Evolutionary conservation across 2,113 vertebrate genomes (phyloP), one percentile per base, ranked within the genome.

Genomic region (Perca flavescens): DNA sequence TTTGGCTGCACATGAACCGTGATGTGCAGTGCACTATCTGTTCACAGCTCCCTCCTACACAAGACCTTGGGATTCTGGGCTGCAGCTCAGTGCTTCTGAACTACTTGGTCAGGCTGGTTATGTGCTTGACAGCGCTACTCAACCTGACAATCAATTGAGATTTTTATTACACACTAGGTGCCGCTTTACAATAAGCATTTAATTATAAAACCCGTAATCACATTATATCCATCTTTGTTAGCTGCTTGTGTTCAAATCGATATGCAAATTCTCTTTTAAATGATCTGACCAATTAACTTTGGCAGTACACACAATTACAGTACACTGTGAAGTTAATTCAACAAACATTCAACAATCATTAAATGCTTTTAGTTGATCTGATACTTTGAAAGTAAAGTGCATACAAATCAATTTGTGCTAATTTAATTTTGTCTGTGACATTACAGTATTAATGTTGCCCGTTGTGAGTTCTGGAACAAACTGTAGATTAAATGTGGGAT

Each of bases 21-120:
- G 90, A 90, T 85, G 70, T 82, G 82, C 70, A 40, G 72, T 8
- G 68, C 70, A 28, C 77, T 78, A 31, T 82, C 75, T 63, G 87
- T 74, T 90, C 88, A 86, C 88, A 72, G 88, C 87, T 90, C 62
- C 83, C 91, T 89, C 92, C 92, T 91, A 91, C 90, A 90, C 90
- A 83, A 69, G 78, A 86, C 89, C 86, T 79, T 78, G 87, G 73
- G 80, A 87, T 89, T 83, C 83, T 84, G 80, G 31, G 87, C 74
- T 61, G 70, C 79, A 72, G 77, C 85, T 75, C 66, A 31, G 50
- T 52, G 69, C 65, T 79, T 80, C 70, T 82, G 50, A 87, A 80
- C 62, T 70, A 25, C 76, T 83, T 60, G 72, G 71, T 68, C 77
- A 31, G 58, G 71, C 61, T 84, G 78, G 60, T 75, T 82, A 47